Evolutionary conservation across 2,888 invertebrate genomes (phyloP).

Genomic region (Cheilosia vernalis): DNA sequence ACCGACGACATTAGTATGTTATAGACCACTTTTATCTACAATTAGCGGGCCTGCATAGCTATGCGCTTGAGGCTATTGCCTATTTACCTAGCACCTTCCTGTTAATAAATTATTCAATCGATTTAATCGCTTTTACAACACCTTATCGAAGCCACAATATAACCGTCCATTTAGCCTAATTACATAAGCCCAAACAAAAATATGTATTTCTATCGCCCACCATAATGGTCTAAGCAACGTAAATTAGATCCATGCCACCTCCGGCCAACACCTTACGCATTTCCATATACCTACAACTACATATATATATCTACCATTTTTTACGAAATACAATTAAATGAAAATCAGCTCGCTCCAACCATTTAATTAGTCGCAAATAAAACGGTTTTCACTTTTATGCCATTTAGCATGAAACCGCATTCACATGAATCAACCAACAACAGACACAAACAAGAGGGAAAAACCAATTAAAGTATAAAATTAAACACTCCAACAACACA

Average conservation of each 20-base stretch:
- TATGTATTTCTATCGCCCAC: slow-evolving; percentile 2
- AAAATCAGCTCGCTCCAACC: slow-evolving; percentile 68
- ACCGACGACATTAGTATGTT: too few species aligned
- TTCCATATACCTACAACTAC: too few species aligned
- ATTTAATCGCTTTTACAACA: slow-evolving; percentile 12
- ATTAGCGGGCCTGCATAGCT: too few species aligned
- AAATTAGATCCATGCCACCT: too few species aligned
- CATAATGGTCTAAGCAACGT: background rate
- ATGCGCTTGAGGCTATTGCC: too few species aligned
- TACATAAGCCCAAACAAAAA: slow-evolving; percentile 40
- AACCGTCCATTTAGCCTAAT: slow-evolving; percentile 43
- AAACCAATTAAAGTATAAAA: slow-evolving; percentile 68
- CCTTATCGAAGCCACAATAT: slow-evolving; percentile 7
- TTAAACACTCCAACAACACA: slow-evolving; percentile 48
- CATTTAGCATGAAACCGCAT: slow-evolving; percentile 71
- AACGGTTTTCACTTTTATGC: slow-evolving; percentile 76
- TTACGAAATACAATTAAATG: slow-evolving; percentile 75
- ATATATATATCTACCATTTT: background rate
- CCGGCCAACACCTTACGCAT: background rate
- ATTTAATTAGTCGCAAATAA: slow-evolving; percentile 77
- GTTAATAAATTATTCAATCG: slow-evolving; percentile 26
- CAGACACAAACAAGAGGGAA: slow-evolving; percentile 25
- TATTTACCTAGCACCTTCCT: too few species aligned
- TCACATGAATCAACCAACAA: slow-evolving; percentile 54
- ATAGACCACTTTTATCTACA: too few species aligned